These are phyloP conservation scores for Amazona vittata DNA, from an alignment of 2,113 vertebrate genomes.

Conservation along the genomic window DNA sequence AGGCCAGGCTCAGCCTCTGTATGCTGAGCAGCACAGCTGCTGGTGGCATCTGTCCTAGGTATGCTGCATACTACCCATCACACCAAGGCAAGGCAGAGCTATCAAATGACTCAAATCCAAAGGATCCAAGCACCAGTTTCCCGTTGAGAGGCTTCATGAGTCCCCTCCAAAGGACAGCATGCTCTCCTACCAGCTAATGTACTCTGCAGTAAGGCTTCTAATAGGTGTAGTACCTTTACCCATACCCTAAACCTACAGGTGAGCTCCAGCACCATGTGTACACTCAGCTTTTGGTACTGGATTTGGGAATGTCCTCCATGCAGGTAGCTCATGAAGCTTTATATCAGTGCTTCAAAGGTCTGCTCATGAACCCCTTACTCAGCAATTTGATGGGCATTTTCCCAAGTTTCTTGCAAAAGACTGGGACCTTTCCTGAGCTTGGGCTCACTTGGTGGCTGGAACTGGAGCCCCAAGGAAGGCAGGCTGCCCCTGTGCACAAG, in stretches of 20 bases:
- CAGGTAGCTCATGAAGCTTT: neutral
- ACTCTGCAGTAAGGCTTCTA: neutral
- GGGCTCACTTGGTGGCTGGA: neutral
- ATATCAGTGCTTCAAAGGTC: neutral
- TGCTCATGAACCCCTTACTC: neutral
- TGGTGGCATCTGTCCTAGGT: neutral
- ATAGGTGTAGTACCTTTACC: neutral
- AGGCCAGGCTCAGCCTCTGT: no score
- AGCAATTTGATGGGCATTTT: neutral
- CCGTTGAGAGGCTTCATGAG: neutral
- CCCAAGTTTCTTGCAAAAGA: neutral
- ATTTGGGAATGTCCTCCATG: neutral
- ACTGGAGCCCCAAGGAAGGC: neutral
- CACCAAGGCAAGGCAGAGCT: neutral
- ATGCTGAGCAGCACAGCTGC: neutral
- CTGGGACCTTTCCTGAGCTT: neutral
- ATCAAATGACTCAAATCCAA: neutral
- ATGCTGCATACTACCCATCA: accelerated
- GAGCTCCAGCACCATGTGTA: neutral
- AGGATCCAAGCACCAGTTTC: neutral
- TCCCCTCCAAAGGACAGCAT: neutral
- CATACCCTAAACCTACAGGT: neutral
- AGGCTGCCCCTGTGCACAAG: neutral
- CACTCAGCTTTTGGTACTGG: neutral
- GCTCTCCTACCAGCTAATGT: neutral